Evolutionary conservation across 2,113 vertebrate genomes (phyloP).

Genomic region (Bos javanicus): DNA sequence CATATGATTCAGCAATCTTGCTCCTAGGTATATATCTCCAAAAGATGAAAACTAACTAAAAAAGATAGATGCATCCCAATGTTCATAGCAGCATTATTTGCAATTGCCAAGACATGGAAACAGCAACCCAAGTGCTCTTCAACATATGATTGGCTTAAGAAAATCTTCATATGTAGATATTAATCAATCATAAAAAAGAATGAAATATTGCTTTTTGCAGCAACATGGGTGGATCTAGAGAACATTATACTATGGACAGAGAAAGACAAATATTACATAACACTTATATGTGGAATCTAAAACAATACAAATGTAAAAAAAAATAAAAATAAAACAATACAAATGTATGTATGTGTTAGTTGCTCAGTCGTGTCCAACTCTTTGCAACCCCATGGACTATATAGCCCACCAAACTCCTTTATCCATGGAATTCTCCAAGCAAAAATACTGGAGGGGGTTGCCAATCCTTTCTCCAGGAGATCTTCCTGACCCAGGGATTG

Average conservation of each 20-base stretch:
- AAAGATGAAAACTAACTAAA: not conserved
- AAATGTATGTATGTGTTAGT: not conserved
- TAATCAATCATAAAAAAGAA: not conserved
- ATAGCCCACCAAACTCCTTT: not conserved
- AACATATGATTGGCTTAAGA: not conserved
- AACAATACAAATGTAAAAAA: not conserved
- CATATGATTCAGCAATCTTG: not conserved
- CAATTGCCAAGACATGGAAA: not conserved
- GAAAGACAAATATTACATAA: not conserved
- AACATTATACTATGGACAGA: not conserved
- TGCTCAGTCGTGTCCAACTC: not conserved
- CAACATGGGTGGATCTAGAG: not conserved
- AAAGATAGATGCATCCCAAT: not conserved
- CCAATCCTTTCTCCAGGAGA: not conserved
- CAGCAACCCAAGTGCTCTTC: not conserved
- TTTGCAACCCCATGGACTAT: not conserved
- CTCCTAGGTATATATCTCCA: not conserved
- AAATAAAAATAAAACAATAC: not conserved
- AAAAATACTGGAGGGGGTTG: not conserved
- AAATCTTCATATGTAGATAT: not conserved
- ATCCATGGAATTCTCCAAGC: not conserved
- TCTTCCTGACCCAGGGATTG: accelerated
- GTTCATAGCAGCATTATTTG: not conserved
- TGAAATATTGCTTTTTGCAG: not conserved
- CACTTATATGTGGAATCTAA: not conserved